phyloP scores from a whole-genome alignment of 2,888 invertebrate species.

The Nasonovia ribisnigri region DNA sequence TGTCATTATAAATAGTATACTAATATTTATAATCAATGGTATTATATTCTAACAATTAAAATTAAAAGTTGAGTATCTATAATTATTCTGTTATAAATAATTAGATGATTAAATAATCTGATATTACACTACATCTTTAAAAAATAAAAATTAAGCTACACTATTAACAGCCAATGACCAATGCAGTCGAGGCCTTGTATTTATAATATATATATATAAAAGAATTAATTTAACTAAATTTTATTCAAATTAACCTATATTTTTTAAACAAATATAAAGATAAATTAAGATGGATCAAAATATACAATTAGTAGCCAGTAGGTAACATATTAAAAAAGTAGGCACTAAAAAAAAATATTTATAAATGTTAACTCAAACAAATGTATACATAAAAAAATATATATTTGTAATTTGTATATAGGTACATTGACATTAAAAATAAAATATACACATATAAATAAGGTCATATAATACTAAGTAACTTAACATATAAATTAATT shows the following conservation, averaged over 20 bases:
- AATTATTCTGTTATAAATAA: neutral
- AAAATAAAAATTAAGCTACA: neutral
- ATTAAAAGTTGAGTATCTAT: neutral
- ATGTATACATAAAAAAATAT: neutral
- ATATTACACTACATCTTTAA: too few species aligned
- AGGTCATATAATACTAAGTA: constrained; percentile 16
- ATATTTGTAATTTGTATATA: neutral
- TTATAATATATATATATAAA: too few species aligned
- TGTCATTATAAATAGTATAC: neutral
- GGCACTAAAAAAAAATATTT: neutral
- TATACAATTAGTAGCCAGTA: neutral
- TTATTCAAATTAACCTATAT: neutral
- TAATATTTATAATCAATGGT: neutral
- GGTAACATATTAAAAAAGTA: neutral
- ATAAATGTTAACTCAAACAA: neutral
- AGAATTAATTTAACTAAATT: too few species aligned
- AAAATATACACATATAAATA: constrained; percentile 19
- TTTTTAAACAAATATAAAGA: neutral
- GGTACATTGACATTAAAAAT: constrained; percentile 1
- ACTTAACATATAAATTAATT: constrained; percentile 28
- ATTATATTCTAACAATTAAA: neutral
- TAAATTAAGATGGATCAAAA: neutral
- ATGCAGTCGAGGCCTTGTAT: too few species aligned
- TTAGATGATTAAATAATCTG: too few species aligned
- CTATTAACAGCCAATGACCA: too few species aligned